phyloP scores from a whole-genome alignment of 2,888 invertebrate genomes.

The Ptychoptera contaminata region DNA sequence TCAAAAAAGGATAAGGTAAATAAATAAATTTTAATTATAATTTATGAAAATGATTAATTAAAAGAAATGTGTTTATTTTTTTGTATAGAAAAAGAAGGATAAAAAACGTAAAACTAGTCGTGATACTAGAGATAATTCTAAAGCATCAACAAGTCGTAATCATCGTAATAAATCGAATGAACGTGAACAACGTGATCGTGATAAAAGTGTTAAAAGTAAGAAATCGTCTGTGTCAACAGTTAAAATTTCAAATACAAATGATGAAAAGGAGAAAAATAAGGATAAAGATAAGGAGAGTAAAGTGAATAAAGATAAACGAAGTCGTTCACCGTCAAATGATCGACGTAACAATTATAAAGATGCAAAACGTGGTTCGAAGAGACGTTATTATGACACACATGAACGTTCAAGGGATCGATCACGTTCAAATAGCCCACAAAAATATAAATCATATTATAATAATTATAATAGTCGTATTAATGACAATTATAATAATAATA shows the following conservation, averaged over 20 bases:
- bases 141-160: slow-evolving; percentile 7
- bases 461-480: no score
- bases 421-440: no score
- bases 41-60: no score
- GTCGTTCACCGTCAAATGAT: slow-evolving; percentile 21
- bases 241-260: neutral
- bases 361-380: neutral
- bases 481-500: no score
- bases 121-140: slow-evolving; percentile 17
- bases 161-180: slow-evolving; percentile 1
- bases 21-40: slow-evolving; percentile 5
- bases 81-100: no score
- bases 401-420: neutral
- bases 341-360: slow-evolving; percentile 11
- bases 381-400: slow-evolving; percentile 1
- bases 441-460: no score
- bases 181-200: no score
- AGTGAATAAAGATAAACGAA: slow-evolving; percentile 4
- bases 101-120: slow-evolving; percentile 8
- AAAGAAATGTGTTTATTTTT: no score
- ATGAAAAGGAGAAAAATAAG: neutral
- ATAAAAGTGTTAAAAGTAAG: no score
- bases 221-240: no score
- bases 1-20: slow-evolving; percentile 29
- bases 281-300: neutral